A percentile compares a stretch with the other conserved stretches of the same genome.
These are phyloP conservation scores for Allobates femoralis DNA, from an alignment of 2,797 vertebrate species.

Conservation along the genomic window DNA sequence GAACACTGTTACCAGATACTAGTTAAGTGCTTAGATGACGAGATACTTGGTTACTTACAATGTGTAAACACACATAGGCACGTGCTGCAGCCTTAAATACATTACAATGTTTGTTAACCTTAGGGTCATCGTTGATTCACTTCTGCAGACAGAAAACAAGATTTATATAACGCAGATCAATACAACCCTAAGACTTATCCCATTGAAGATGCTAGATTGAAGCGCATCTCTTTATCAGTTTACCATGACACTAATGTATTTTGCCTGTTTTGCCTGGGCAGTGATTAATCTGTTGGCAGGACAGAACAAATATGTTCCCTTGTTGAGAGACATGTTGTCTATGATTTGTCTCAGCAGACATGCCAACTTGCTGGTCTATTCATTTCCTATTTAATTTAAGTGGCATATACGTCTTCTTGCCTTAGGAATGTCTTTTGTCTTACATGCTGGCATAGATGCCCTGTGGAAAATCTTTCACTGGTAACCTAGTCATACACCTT, in stretches of 20 bases:
- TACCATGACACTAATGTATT: slow-evolving; percentile 98
- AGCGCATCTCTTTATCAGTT: slow-evolving; percentile 94
- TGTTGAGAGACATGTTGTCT: slow-evolving; percentile 89
- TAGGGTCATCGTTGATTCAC: slow-evolving; percentile 95
- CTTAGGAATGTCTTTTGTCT: slow-evolving; percentile 89
- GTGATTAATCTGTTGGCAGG: slow-evolving; percentile 95
- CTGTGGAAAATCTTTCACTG: slow-evolving; percentile 79
- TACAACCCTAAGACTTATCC: slow-evolving; percentile 91
- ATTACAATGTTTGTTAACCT: slow-evolving; percentile 99
- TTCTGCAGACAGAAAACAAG: slow-evolving; percentile 95
- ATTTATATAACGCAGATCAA: slow-evolving; percentile 98
- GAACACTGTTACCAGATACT: slow-evolving; percentile 97
- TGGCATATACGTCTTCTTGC: slow-evolving; percentile 91
- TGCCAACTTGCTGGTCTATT: slow-evolving; percentile 90
- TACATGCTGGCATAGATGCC: slow-evolving; percentile 75
- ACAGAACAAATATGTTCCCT: slow-evolving; percentile 85
- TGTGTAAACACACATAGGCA: slow-evolving; percentile 86
- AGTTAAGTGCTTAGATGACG: slow-evolving; percentile 92
- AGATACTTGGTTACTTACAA: slow-evolving; percentile 90
- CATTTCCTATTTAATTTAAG: slow-evolving; percentile 87
- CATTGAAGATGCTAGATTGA: slow-evolving; percentile 86
- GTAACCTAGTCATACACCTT: slow-evolving; percentile 65
- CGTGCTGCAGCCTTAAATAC: slow-evolving; percentile 88
- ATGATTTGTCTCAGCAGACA: slow-evolving; percentile 94
- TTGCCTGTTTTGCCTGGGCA: slow-evolving; percentile 94